Conservation (phyloP, 2,113 vertebrate genomes). For the Burhinus bistriatus region DNA sequence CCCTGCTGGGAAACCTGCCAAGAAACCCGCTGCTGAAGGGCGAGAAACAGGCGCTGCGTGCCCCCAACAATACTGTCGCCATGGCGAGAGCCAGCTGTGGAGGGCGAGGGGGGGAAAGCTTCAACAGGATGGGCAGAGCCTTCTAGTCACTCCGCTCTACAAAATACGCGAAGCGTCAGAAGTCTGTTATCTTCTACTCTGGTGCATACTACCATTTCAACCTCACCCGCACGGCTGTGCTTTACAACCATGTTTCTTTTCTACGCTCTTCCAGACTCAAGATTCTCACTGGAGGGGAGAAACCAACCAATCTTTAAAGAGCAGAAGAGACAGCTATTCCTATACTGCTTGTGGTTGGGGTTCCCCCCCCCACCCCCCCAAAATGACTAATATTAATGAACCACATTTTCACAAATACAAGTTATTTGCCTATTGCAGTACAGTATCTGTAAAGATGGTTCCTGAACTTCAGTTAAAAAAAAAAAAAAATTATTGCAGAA, state of each 20-base stretch:
- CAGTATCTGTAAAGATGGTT: background rate
- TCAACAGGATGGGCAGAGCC: background rate
- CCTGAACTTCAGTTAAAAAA: background rate
- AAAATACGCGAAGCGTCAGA: accelerated
- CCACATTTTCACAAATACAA: background rate
- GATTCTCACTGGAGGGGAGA: background rate
- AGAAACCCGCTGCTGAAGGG: background rate
- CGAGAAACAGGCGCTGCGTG: accelerated
- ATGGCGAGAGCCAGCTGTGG: accelerated
- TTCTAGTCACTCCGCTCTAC: background rate
- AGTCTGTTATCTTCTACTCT: background rate
- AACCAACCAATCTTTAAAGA: background rate
- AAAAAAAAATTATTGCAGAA: background rate
- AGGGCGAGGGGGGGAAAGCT: no score
- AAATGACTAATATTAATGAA: background rate
- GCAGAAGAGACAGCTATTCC: background rate
- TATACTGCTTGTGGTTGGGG: accelerated
- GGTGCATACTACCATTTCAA: accelerated
- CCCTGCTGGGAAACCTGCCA: background rate
- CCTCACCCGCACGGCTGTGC: background rate
- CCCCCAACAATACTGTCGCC: accelerated
- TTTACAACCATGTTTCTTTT: background rate
- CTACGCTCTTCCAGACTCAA: background rate
- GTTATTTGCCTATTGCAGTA: background rate
- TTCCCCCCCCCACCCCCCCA: background rate